Percentiles rank a stretch among this genome's conserved stretches.
phyloP scores from a whole-genome alignment of 2,113 vertebrate genomes.

The Aegithalos caudatus region DNA sequence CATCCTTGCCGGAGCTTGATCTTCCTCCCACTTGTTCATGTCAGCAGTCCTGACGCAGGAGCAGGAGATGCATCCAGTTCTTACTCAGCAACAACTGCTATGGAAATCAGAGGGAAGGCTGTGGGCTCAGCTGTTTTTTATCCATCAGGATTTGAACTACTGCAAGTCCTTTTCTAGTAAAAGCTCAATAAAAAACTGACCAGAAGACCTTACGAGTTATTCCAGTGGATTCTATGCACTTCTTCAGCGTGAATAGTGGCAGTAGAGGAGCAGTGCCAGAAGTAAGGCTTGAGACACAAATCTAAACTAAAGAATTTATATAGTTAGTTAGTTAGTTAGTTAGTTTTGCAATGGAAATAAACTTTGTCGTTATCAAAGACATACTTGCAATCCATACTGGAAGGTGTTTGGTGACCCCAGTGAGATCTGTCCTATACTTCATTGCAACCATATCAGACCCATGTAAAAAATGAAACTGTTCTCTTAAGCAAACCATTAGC shows the following conservation, averaged over 20 bases:
- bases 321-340: no score
- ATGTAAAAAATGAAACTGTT: not conserved
- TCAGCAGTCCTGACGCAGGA: conserved; percentile 7
- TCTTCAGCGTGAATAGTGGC: not conserved
- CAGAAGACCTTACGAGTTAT: not conserved
- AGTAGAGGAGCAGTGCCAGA: not conserved
- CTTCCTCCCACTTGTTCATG: not conserved
- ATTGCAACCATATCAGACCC: not conserved
- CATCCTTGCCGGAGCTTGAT: not conserved
- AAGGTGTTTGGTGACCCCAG: not conserved
- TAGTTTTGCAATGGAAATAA: not conserved
- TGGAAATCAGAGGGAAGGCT: conserved; percentile 8
- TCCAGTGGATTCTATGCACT: not conserved
- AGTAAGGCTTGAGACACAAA: not conserved
- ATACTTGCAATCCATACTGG: not conserved
- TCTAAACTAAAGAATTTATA: not conserved
- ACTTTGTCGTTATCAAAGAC: rapidly evolving
- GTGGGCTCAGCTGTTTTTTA: not conserved
- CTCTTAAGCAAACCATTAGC: not conserved
- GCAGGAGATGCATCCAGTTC: not conserved
- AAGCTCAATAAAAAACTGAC: not conserved
- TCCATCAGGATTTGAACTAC: not conserved
- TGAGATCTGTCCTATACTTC: not conserved
- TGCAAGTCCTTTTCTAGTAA: not conserved
- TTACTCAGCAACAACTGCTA: conserved; percentile 38